phyloP scores from a whole-genome alignment of 2,797 vertebrate species.

The Peromyscus attwateri region DNA sequence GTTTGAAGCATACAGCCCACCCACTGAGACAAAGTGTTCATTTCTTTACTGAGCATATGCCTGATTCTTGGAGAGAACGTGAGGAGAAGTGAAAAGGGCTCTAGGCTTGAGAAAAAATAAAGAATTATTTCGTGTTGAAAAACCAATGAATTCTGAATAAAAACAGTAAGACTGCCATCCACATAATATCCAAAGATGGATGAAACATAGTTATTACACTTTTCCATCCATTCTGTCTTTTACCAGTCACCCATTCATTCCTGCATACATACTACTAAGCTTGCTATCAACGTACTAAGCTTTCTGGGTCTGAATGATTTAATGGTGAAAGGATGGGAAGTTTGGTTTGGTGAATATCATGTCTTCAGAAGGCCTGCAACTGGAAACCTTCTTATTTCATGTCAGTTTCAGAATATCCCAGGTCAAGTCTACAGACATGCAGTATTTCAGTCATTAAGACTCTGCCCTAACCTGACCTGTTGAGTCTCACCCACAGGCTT shows the following conservation, averaged over 20 bases:
- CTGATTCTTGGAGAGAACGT: conserved; percentile 63
- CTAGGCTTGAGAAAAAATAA: conserved; percentile 63
- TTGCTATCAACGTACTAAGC: neutral
- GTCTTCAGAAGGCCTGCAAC: neutral
- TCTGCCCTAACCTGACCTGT: neutral
- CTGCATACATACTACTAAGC: neutral
- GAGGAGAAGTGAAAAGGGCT: conserved; percentile 63
- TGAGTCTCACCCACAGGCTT: neutral
- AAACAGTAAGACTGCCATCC: conserved; percentile 37
- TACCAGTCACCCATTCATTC: neutral
- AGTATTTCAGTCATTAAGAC: neutral
- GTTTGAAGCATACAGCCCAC: conserved; percentile 70
- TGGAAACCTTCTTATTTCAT: neutral
- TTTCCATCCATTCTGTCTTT: conserved; percentile 16
- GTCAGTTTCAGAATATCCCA: neutral
- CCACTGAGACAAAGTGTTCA: conserved; percentile 79
- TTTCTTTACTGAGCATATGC: conserved; percentile 77
- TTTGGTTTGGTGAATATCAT: neutral
- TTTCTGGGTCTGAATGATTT: neutral
- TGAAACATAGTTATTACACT: neutral
- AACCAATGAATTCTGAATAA: conserved; percentile 47
- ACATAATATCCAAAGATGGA: neutral
- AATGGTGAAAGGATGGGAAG: neutral
- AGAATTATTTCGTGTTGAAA: conserved; percentile 48
- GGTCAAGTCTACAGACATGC: neutral